Conservation (phyloP, 2,888 invertebrate genomes). For the Epinotia bilunana region DNA sequence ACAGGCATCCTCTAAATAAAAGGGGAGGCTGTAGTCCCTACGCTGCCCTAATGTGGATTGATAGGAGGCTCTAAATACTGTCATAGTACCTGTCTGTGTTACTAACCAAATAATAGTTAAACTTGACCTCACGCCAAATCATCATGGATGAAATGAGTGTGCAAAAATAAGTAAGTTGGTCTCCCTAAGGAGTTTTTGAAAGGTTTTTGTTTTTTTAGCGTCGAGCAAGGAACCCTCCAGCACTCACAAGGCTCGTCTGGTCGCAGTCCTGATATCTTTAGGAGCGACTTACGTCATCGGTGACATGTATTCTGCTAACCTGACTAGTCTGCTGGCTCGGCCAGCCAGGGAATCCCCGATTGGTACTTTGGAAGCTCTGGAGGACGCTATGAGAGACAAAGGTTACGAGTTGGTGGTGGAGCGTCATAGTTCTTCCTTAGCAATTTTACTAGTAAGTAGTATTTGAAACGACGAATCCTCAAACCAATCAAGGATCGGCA, state of each 20-base stretch:
- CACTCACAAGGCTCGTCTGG: constrained; percentile 87
- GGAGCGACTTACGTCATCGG: constrained; percentile 91
- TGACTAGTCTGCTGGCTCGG: constrained; percentile 89
- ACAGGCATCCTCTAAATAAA: no score
- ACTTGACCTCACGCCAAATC: no score
- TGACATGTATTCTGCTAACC: constrained; percentile 91
- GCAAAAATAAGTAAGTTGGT: no score
- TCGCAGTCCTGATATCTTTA: constrained; percentile 88
- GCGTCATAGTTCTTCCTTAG: constrained; percentile 88
- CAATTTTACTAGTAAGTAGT: constrained; percentile 86
- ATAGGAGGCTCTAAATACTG: no score
- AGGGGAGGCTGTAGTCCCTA: no score
- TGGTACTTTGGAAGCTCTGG: constrained; percentile 86
- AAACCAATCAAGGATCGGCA: no score
- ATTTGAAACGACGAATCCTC: no score
- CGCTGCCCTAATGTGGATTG: no score
- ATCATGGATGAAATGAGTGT: no score
- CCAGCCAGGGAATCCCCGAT: constrained; percentile 89
- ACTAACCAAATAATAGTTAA: no score
- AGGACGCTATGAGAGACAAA: constrained; percentile 86
- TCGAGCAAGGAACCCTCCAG: constrained; percentile 86
- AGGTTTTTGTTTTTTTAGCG: constrained; percentile 56
- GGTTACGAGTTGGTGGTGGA: constrained; percentile 89
- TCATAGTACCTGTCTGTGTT: no score
- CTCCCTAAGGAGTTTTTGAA: not conserved